Evolutionary conservation across 2,888 invertebrate species (phyloP).

Genomic region (Stramonita haemastoma): DNA sequence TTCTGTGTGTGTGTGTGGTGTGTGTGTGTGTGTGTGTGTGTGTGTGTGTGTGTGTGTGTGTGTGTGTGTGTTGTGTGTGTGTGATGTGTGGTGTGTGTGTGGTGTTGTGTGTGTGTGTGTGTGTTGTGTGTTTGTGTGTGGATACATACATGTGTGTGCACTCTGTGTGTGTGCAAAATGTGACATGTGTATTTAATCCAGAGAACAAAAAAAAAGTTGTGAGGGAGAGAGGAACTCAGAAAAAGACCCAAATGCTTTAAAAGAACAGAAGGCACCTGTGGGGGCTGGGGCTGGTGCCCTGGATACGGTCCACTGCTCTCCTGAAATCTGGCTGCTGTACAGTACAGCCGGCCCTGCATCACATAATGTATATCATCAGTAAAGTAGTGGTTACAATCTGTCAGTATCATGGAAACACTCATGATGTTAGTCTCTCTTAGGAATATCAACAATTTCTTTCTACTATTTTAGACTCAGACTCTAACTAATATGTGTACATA

Average conservation of each 20-base stretch:
- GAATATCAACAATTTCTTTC: not conserved
- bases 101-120: not conserved
- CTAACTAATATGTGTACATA: too few species aligned
- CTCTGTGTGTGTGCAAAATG: not conserved
- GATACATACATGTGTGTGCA: not conserved
- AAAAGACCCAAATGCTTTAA: not conserved
- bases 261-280: not conserved
- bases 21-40: too few species aligned
- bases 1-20: too few species aligned
- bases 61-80: too few species aligned
- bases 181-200: too few species aligned
- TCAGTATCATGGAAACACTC: not conserved
- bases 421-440: not conserved
- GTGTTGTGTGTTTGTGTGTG: not conserved
- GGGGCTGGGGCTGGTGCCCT: constrained; percentile 45
- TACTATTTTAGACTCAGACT: too few species aligned
- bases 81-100: too few species aligned
- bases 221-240: not conserved
- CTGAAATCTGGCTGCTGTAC: constrained; percentile 39
- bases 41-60: too few species aligned
- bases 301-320: constrained; percentile 14
- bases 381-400: not conserved
- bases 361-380: not conserved
- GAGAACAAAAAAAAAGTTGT: not conserved
- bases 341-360: constrained; percentile 47